Conservation (phyloP, 2,113 vertebrate species). For the Sander lucioperca region DNA sequence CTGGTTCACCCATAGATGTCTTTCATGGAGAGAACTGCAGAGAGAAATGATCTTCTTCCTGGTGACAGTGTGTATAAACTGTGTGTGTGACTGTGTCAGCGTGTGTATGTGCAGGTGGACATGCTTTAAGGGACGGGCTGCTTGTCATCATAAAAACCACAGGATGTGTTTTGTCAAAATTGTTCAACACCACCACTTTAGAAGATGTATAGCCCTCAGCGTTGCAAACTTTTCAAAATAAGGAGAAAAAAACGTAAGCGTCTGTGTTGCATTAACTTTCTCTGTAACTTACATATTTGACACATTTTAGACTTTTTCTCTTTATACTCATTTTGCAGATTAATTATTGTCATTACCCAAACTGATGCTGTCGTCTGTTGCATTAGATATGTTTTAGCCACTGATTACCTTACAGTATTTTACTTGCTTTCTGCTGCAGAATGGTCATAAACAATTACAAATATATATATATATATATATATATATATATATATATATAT, state of each 20-base stretch:
- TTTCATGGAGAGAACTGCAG: conserved; percentile 76
- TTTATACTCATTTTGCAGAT: background rate
- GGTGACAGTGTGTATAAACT: conserved; percentile 33
- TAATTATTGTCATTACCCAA: background rate
- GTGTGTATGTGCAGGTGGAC: conserved; percentile 40
- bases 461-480: no score
- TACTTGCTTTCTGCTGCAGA: background rate
- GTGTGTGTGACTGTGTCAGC: conserved; percentile 24
- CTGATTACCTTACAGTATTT: background rate
- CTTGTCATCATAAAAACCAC: conserved; percentile 65
- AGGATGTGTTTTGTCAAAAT: conserved; percentile 80
- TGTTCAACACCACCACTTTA: conserved; percentile 50
- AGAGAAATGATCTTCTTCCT: conserved; percentile 79
- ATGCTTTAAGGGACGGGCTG: conserved; percentile 40
- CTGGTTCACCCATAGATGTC: conserved; percentile 75
- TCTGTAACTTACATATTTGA: background rate
- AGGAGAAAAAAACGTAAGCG: background rate
- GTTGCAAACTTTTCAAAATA: conserved; percentile 28
- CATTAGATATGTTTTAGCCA: background rate
- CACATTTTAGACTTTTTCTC: background rate
- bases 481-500: no score
- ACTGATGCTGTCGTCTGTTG: background rate
- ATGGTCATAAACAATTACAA: background rate
- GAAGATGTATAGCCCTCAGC: conserved; percentile 27
- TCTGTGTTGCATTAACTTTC: background rate